Conservation (phyloP, 2,797 vertebrate genomes). For the Pantherophis vulpinus region DNA sequence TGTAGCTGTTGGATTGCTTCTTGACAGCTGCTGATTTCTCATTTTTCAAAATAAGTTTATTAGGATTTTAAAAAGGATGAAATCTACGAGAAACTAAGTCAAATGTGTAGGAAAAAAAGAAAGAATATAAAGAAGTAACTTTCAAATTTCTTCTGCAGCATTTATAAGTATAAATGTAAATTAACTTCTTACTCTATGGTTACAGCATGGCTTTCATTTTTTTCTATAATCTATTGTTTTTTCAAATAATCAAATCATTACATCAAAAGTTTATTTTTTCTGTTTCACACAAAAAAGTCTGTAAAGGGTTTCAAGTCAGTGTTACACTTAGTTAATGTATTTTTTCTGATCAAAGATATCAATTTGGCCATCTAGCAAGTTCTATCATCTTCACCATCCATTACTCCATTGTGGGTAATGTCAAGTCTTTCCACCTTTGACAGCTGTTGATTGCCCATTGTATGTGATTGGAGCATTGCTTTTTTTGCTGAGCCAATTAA, state of each 20-base stretch:
- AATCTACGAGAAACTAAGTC: neutral
- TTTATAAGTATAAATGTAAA: neutral
- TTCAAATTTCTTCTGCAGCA: neutral
- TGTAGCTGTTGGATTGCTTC: neutral
- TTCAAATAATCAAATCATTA: neutral
- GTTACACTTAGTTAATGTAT: neutral
- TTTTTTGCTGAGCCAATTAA: neutral
- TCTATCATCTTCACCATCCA: neutral
- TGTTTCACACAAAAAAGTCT: neutral
- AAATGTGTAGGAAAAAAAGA: neutral
- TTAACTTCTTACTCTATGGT: neutral
- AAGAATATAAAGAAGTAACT: neutral
- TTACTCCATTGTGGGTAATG: neutral
- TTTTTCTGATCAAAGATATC: neutral
- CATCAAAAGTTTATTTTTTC: neutral
- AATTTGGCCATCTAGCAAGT: neutral
- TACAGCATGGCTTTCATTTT: neutral
- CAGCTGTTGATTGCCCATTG: neutral
- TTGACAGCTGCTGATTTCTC: neutral
- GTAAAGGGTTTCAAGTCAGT: neutral
- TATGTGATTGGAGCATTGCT: neutral
- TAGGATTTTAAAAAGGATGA: neutral
- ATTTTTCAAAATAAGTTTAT: neutral
- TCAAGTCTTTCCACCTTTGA: neutral
- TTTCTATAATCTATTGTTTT: neutral